Percentiles rank a stretch among this genome's conserved stretches.
phyloP scores from a whole-genome alignment of 2,113 vertebrate species.

The Chaetops frenatus region DNA sequence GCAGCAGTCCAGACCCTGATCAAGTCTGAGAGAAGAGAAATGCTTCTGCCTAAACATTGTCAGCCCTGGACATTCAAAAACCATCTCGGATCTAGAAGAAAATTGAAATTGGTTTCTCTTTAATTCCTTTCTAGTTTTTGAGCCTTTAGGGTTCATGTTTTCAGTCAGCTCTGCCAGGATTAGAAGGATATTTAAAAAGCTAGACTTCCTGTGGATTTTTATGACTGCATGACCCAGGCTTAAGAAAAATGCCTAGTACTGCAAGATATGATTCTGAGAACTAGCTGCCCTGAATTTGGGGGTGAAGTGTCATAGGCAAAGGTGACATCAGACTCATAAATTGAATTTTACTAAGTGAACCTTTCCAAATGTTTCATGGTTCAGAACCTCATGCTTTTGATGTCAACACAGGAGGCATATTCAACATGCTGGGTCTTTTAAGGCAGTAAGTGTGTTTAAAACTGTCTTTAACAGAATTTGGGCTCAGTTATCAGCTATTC shows the following conservation, averaged over 20 bases:
- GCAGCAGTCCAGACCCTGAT: neutral
- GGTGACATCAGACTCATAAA: neutral
- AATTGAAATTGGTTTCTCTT: neutral
- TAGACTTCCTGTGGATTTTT: neutral
- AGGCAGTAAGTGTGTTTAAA: neutral
- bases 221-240: neutral
- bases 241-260: neutral
- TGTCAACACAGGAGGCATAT: neutral
- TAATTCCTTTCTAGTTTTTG: neutral
- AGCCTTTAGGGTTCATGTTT: neutral
- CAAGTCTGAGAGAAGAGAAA: neutral
- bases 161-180: neutral
- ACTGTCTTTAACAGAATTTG: neutral
- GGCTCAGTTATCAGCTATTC: neutral
- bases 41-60: neutral
- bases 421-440: neutral
- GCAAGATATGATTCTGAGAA: neutral
- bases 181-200: slow-evolving; percentile 22
- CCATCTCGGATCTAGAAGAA: neutral
- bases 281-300: neutral
- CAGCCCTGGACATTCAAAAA: neutral
- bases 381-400: neutral
- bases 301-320: neutral
- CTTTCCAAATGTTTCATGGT: neutral
- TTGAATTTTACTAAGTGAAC: neutral